Conservation (phyloP, 2,888 invertebrate genomes). For the Polietes domitor region DNA sequence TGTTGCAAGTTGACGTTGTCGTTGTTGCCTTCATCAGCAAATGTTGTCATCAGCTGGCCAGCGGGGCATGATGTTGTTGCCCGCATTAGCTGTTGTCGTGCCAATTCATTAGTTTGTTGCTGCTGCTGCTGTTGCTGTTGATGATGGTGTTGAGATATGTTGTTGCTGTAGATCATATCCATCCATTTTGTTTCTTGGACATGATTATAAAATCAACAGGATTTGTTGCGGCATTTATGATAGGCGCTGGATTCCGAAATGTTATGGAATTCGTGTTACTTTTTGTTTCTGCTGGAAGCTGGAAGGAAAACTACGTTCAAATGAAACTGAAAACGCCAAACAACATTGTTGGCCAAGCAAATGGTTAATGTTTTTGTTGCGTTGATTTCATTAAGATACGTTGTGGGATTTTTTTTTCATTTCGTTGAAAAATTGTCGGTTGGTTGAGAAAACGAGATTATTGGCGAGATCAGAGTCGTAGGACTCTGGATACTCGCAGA, state of each 20-base stretch:
- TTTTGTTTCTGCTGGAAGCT: background rate
- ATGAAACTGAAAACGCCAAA: background rate
- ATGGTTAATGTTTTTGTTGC: background rate
- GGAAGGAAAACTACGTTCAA: background rate
- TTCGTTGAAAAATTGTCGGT: background rate
- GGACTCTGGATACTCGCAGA: no score
- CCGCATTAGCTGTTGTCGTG: background rate
- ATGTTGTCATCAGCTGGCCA: background rate
- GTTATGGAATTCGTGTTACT: background rate
- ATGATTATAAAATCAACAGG: constrained; percentile 63
- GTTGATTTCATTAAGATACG: constrained; percentile 9
- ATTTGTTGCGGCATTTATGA: constrained; percentile 36
- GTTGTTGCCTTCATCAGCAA: no score
- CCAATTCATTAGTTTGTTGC: no score
- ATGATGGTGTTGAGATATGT: background rate
- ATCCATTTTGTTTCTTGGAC: no score
- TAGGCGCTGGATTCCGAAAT: background rate
- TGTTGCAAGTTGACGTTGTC: no score
- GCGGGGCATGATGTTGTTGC: background rate
- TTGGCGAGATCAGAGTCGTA: no score
- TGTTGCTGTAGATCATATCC: background rate
- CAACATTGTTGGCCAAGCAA: background rate
- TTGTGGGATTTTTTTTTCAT: constrained; percentile 4
- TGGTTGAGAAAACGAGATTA: no score
- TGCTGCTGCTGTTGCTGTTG: background rate